Conservation (phyloP, 1,140 invertebrate species). For the Akabosia matsudoensis region DNA sequence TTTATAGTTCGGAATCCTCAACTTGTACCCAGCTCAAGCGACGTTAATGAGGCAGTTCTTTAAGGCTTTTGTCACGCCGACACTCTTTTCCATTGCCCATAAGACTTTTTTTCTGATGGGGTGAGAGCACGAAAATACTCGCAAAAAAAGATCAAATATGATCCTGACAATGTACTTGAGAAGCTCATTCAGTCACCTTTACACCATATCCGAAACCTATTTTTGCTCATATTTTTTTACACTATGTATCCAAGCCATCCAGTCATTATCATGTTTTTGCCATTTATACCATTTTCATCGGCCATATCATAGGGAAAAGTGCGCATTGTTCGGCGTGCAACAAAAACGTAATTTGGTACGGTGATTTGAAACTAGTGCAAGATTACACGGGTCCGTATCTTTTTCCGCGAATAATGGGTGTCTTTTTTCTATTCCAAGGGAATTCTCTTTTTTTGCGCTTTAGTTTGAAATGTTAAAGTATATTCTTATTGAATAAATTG, state of each 20-base stretch:
- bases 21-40: too few relatives aligned
- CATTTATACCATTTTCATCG: neutral
- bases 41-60: neutral
- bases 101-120: neutral
- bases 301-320: too few relatives aligned
- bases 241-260: neutral
- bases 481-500: too few relatives aligned
- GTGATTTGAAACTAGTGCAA: too few relatives aligned
- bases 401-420: too few relatives aligned
- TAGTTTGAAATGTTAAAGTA: too few relatives aligned
- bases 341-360: neutral
- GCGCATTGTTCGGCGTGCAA: neutral
- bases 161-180: neutral
- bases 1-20: too few relatives aligned
- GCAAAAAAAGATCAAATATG: neutral
- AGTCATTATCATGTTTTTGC: neutral
- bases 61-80: neutral
- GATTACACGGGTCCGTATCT: too few relatives aligned
- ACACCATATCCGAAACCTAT: neutral
- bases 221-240: neutral
- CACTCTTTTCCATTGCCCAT: neutral
- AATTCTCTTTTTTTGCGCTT: too few relatives aligned
- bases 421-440: too few relatives aligned
- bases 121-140: neutral
- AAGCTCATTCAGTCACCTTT: neutral